These are phyloP conservation scores for Xylota segnis DNA, from an alignment of 2,888 invertebrate genomes.

Conservation along the genomic window DNA sequence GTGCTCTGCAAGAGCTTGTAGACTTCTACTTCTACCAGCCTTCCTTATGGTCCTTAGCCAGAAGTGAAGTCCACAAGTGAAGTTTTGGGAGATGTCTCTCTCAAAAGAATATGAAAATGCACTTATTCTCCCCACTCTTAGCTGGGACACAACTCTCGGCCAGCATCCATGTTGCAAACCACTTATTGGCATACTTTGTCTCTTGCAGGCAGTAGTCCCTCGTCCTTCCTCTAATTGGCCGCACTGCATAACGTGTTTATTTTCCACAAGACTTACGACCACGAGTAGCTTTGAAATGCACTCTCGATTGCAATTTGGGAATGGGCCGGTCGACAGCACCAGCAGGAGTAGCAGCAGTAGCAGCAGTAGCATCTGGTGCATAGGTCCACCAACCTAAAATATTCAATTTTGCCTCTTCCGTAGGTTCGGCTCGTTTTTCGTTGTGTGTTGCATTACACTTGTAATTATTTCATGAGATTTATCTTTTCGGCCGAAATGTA, in stretches of 20 bases:
- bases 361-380: slow-evolving; percentile 46
- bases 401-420: slow-evolving; percentile 71
- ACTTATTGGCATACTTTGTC: too few relatives aligned
- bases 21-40: too few relatives aligned
- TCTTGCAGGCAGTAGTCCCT: too few relatives aligned
- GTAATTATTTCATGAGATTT: slow-evolving; percentile 84
- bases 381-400: slow-evolving; percentile 67
- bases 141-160: too few relatives aligned
- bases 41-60: too few relatives aligned
- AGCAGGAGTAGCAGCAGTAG: slow-evolving; percentile 1
- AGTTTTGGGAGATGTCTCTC: too few relatives aligned
- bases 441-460: slow-evolving; percentile 81
- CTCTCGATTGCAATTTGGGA: slow-evolving; percentile 46
- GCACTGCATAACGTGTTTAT: slow-evolving; percentile 48
- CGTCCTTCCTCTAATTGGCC: slow-evolving; percentile 4
- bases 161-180: neutral
- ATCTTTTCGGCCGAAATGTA: slow-evolving; percentile 78
- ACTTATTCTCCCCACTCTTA: too few relatives aligned
- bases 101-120: too few relatives aligned
- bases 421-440: slow-evolving; percentile 23
- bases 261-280: slow-evolving; percentile 47
- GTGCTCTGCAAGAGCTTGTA: too few relatives aligned
- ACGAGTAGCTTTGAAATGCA: slow-evolving; percentile 63
- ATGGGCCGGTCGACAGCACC: neutral
- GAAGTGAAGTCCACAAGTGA: too few relatives aligned